Evolutionary conservation across 2,888 invertebrate genomes (phyloP).

Genomic region (Nephrocerus scutellatus): DNA sequence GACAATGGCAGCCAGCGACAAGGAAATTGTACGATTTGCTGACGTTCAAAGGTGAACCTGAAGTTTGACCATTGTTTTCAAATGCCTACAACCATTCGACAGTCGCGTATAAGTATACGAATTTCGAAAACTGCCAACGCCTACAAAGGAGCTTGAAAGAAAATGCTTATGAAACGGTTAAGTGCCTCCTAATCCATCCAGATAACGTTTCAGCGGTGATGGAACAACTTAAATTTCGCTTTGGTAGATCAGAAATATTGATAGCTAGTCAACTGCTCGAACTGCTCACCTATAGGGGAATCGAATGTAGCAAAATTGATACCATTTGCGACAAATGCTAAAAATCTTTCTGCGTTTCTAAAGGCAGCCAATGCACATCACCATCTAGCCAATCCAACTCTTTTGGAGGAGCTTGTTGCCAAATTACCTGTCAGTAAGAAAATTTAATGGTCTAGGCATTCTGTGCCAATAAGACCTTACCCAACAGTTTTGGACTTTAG

Average conservation of each 20-base stretch:
- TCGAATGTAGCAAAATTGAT: slow-evolving; percentile 7
- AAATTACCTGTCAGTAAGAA: slow-evolving; percentile 14
- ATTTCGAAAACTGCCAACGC: slow-evolving; percentile 11
- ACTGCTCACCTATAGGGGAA: slow-evolving; percentile 6
- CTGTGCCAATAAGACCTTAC: slow-evolving; percentile 4
- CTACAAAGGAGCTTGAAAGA: slow-evolving; percentile 13
- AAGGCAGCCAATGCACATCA: slow-evolving; percentile 12
- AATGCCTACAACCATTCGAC: slow-evolving; percentile 4
- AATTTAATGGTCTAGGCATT: slow-evolving; percentile 10
- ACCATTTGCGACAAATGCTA: slow-evolving; percentile 11
- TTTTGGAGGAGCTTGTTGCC: slow-evolving; percentile 11
- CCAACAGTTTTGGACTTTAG: slow-evolving; percentile 11
- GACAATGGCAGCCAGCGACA: too few species aligned
- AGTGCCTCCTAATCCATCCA: slow-evolving; percentile 16
- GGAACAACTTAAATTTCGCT: slow-evolving; percentile 12
- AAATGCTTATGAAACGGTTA: slow-evolving; percentile 12
- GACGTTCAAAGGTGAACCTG: slow-evolving; percentile 11
- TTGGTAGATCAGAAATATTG: slow-evolving; percentile 11
- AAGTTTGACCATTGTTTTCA: slow-evolving; percentile 15
- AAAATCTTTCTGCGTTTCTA: slow-evolving; percentile 11
- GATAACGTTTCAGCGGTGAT: slow-evolving; percentile 10
- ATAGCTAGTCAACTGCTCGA: slow-evolving; percentile 11
- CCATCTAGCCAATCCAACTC: slow-evolving; percentile 13
- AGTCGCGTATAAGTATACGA: too few species aligned
- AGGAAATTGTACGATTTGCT: slow-evolving; percentile 6